Evolutionary conservation across 2,888 invertebrate genomes (phyloP), one percentile per base, ranked within the genome.

Genomic region (Tenthredo distinguenda): DNA sequence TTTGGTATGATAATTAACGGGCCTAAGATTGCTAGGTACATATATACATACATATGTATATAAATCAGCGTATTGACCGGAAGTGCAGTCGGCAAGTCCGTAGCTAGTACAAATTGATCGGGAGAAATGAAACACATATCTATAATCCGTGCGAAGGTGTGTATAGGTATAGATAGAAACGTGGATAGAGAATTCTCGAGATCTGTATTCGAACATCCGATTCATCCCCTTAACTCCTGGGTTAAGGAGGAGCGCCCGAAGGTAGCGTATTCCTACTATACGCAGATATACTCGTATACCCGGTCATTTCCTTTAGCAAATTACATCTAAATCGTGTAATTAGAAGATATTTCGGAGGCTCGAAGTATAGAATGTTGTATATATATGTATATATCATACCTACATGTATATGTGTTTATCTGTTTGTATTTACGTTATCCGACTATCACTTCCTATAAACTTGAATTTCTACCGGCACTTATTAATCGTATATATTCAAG

Each of bases 291-390:
- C 47, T 31, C 55, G 88, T 86, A 86, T 88, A 89, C 90, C 89
- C 88, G 89, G 90, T 91, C 90, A 93, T 93, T 93, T 93, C 93
- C 93, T 92, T 89, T 90, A 87, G 87, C 88, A 92, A 92, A 93
- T 93, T 91, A 91, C 92, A 92, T 92, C 91, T 90, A 92, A 92
- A 93, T 92, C 91, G 89, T 87, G 87, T 88, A 89, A 91, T 89
- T 89, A 55, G 31, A 58, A 37, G 58, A 3, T 34, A 55, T 77
- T 77, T 34, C 72, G 72, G 55, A 34, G 5, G 18, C 34, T 26
- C 37, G 21, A 47, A 15, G 12, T 47, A 15, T 47, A 47, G 47
- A 47, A 47, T 47, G 15, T 12, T n/a, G 9, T 1, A 40, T 9
- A 40, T n/a, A 72, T 10, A 37, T 18, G 12, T 37, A 37, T 34